Evolutionary conservation across 2,113 vertebrate species (phyloP), one percentile per base, ranked within the genome.

Genomic region (Podocnemis expansa): DNA sequence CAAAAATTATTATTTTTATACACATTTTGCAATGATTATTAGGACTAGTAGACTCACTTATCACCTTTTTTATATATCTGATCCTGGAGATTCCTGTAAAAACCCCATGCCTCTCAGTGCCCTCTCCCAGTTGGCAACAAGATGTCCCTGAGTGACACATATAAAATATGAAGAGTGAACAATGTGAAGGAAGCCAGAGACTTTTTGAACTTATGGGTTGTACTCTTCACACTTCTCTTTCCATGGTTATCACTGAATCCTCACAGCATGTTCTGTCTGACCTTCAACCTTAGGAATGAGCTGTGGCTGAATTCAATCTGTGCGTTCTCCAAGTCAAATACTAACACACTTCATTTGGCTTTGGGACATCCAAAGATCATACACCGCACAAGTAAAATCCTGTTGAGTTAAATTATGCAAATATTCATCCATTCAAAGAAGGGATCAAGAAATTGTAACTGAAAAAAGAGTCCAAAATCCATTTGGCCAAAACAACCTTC

Each of bases 351-450:
- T 85, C 82, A 52, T 45, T 79, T 67, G 80, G 55, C 80, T 67
- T 52, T 80, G 67, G 73, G 52, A 95, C 93, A 96, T 89, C 78
- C 82, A 89, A 91, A 96, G 89, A 47, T 84, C 93, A 91, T 29
- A 56, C 11, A 52, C 22, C 52, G 85, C 89, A 95, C 47, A 89
- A 85, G 81, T 88, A 82, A 87, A 83, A 90, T 93, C 92, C 93
- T 78, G 56, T 91, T 94, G 93, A 89, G 27, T 41, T 63, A 34
- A 70, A 38, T 58, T 91, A 55, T 82, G 91, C 82, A 80, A 90
- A 52, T 55, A 45, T 89, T 88, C 90, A 84, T 87, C 92, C 82
- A 54, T 75, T 86, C 70, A 49, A 24, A 56, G 56, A 58, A 92
- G 78, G 92, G 86, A 84, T 94, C 87, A 87, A 41, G 78, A 84